Percentiles rank a stretch among this genome's conserved stretches.
Evolutionary conservation across 2,797 vertebrate species (phyloP).

Genomic region (Anguilla obscura): DNA sequence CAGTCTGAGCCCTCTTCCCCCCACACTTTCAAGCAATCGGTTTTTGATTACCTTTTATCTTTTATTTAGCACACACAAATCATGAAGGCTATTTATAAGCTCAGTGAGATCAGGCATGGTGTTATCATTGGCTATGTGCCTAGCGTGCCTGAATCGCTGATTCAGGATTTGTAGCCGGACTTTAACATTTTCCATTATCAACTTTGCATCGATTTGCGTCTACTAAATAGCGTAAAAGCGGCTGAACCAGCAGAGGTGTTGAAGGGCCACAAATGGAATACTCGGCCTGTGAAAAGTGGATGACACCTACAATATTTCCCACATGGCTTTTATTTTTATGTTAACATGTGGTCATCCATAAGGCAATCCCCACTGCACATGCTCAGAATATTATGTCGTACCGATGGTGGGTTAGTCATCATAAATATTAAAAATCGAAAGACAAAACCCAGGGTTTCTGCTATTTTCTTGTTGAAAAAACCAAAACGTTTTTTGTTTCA

Average conservation of each 20-base stretch:
- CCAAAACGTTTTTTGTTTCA: not conserved
- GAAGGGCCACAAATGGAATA: not conserved
- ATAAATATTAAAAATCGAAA: not conserved
- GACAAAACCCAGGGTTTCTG: not conserved
- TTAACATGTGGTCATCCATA: not conserved
- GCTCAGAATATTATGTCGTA: not conserved
- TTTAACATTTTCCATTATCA: slow-evolving; percentile 4
- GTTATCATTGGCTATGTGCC: not conserved
- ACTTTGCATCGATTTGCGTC: not conserved
- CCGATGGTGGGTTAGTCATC: too few species aligned
- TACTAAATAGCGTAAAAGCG: not conserved
- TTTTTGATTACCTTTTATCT: not conserved
- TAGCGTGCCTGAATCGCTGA: slow-evolving; percentile 1
- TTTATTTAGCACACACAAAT: not conserved
- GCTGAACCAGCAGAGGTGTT: not conserved
- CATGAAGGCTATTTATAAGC: not conserved
- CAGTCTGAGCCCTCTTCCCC: not conserved
- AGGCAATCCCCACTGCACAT: not conserved
- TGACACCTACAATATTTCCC: not conserved
- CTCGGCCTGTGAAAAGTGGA: not conserved
- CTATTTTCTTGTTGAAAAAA: not conserved
- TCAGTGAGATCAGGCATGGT: not conserved
- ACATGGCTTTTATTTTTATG: not conserved
- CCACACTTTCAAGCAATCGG: not conserved
- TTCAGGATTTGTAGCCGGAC: not conserved